phyloP scores from a whole-genome alignment of 2,888 invertebrate species.

The Nephrocerus scutellatus region DNA sequence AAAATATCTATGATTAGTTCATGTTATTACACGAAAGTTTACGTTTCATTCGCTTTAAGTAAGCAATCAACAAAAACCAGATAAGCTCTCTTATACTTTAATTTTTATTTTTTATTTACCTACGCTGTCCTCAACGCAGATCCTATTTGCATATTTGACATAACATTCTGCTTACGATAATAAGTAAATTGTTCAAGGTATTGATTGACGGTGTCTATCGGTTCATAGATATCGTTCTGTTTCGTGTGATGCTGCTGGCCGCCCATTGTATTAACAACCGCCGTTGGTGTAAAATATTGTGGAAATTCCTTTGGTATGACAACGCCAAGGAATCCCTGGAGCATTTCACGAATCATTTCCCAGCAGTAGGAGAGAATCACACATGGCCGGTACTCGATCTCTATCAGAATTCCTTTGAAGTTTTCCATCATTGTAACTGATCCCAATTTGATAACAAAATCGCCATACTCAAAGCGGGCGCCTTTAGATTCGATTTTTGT shows the following conservation, averaged over 20 bases:
- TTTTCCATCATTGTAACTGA: conserved; percentile 87
- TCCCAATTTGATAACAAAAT: conserved; percentile 89
- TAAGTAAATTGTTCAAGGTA: conserved; percentile 90
- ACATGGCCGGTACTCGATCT: conserved; percentile 90
- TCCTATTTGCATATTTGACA: conserved; percentile 25
- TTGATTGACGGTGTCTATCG: conserved; percentile 88
- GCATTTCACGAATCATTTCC: conserved; percentile 84
- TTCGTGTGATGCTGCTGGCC: conserved; percentile 40
- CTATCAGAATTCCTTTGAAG: conserved; percentile 88
- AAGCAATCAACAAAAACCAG: too few species aligned
- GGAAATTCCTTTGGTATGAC: conserved; percentile 67
- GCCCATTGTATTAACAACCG: conserved; percentile 39
- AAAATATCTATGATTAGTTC: too few species aligned
- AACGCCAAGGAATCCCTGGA: conserved; percentile 82
- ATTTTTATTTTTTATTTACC: too few species aligned
- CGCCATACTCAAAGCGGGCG: conserved; percentile 77
- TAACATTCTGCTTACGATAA: conserved; percentile 66
- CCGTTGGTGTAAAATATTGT: conserved; percentile 49
- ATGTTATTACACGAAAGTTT: too few species aligned
- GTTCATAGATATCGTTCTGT: conserved; percentile 58
- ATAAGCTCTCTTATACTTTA: too few species aligned
- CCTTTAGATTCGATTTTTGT: conserved; percentile 85
- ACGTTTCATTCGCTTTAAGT: too few species aligned
- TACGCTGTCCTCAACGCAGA: conserved; percentile 7
- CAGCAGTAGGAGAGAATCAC: conserved; percentile 82